A percentile compares a stretch with the other conserved stretches of the same genome.
Evolutionary conservation across 2,888 invertebrate species (phyloP).

Genomic region (Amblyjoppa proteus): DNA sequence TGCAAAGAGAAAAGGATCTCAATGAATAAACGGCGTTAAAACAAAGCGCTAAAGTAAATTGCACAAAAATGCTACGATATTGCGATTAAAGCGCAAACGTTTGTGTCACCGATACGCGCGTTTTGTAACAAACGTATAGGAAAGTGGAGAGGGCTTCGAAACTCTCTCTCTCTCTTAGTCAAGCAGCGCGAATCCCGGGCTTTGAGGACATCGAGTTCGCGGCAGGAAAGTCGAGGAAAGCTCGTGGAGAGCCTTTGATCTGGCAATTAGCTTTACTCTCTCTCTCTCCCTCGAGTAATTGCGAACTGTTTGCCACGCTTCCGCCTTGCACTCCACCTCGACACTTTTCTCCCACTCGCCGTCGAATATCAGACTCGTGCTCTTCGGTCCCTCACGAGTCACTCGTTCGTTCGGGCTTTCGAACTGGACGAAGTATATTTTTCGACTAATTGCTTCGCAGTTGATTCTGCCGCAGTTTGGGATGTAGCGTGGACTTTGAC

Average conservation of each 20-base stretch:
- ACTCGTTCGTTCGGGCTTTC: background rate
- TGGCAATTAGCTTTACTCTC: conserved; percentile 70
- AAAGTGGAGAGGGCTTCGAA: conserved; percentile 13
- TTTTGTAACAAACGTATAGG: background rate
- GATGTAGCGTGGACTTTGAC: background rate
- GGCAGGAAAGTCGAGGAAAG: conserved; percentile 47
- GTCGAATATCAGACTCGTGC: conserved; percentile 4
- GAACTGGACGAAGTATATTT: background rate
- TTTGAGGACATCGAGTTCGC: conserved; percentile 26
- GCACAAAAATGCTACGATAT: background rate
- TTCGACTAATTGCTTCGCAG: conserved; percentile 14
- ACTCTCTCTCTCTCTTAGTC: background rate
- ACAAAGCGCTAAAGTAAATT: background rate
- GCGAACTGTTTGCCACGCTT: conserved; percentile 34
- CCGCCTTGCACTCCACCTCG: background rate
- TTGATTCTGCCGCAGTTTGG: background rate
- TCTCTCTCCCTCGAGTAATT: background rate
- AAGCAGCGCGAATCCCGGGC: background rate
- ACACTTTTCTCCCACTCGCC: background rate
- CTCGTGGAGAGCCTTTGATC: conserved; percentile 69
- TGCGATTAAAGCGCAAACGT: background rate
- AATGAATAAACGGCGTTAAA: conserved; percentile 5
- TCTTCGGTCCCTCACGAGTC: background rate
- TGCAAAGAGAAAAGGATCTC: conserved; percentile 73
- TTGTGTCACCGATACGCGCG: background rate